Conservation (phyloP, 1,140 invertebrate species). For the Cepaea nemoralis region DNA sequence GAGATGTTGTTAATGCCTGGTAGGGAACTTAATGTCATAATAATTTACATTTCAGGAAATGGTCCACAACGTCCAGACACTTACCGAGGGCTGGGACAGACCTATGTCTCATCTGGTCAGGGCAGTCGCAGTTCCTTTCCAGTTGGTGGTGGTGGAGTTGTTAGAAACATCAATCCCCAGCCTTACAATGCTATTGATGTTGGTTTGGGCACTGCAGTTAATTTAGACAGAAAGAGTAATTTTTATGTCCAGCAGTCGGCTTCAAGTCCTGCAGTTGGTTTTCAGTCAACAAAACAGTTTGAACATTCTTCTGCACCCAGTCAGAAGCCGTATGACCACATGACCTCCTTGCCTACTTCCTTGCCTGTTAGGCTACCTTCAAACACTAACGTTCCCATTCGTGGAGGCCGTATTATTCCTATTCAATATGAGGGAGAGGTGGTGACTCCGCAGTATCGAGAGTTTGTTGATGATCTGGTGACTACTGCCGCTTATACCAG, state of each 20-base stretch:
- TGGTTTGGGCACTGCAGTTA: slow-evolving; percentile 38
- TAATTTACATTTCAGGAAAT: slow-evolving; percentile 36
- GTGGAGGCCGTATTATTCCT: slow-evolving; percentile 31
- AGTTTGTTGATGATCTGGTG: background rate
- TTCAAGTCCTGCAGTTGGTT: background rate
- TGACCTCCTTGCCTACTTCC: background rate
- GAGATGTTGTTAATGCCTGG: background rate
- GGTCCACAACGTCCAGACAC: slow-evolving; percentile 34
- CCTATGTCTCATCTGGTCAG: slow-evolving; percentile 30
- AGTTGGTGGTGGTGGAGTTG: background rate
- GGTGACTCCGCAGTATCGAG: background rate
- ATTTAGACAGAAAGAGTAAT: slow-evolving; percentile 6
- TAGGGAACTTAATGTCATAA: background rate
- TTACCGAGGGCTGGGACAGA: slow-evolving; percentile 41
- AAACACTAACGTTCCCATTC: background rate
- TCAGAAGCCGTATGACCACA: background rate
- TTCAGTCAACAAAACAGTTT: background rate
- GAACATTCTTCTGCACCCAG: background rate
- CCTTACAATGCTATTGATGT: slow-evolving; percentile 32
- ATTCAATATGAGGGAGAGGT: slow-evolving; percentile 33
- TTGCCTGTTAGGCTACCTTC: slow-evolving; percentile 34
- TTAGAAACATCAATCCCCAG: background rate
- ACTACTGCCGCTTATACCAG: background rate
- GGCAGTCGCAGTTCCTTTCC: background rate
- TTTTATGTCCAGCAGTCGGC: background rate